Percentiles rank a stretch among this genome's conserved stretches.
These are phyloP conservation scores for Dascyllus trimaculatus DNA, from an alignment of 2,113 vertebrate species.

Conservation along the genomic window DNA sequence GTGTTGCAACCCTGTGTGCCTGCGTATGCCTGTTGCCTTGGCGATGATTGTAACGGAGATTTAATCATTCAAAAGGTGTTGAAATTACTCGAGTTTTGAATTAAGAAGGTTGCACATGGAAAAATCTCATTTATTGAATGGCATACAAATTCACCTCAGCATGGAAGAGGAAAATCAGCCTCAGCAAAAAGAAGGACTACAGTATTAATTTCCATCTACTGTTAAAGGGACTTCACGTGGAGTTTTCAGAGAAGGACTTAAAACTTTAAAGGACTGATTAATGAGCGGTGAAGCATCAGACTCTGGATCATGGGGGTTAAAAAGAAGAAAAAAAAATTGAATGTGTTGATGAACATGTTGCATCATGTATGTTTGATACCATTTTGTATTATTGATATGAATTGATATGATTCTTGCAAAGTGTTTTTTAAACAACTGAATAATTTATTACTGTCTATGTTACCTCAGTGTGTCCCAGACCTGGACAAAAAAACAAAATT, in stretches of 20 bases:
- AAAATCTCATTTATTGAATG: slow-evolving; percentile 23
- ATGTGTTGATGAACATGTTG: slow-evolving; percentile 67
- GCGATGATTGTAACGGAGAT: slow-evolving; percentile 31
- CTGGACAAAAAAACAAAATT: slow-evolving; percentile 55
- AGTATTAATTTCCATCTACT: slow-evolving; percentile 20
- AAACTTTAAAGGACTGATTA: slow-evolving; percentile 1
- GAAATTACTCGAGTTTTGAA: slow-evolving; percentile 27
- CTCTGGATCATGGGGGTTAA: slow-evolving; percentile 18
- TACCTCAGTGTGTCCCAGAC: slow-evolving; percentile 79
- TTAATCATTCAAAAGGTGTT: slow-evolving; percentile 26
- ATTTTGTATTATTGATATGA: slow-evolving; percentile 79
- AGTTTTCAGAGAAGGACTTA: slow-evolving; percentile 30
- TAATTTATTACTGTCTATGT: slow-evolving; percentile 82
- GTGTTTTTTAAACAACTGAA: slow-evolving; percentile 75
- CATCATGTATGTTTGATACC: slow-evolving; percentile 80
- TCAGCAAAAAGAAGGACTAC: slow-evolving; percentile 27
- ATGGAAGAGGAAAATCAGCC: slow-evolving; percentile 40
- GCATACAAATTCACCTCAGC: slow-evolving; percentile 44
- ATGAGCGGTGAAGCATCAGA: slow-evolving; percentile 49
- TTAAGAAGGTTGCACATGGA: not conserved
- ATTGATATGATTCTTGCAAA: slow-evolving; percentile 73
- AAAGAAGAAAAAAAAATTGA: slow-evolving; percentile 21
- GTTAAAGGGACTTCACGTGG: slow-evolving; percentile 28
- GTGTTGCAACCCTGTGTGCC: slow-evolving; percentile 50
- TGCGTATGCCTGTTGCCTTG: slow-evolving; percentile 59